Conservation (phyloP, 2,797 vertebrate genomes). For the Coreius guichenoti region DNA sequence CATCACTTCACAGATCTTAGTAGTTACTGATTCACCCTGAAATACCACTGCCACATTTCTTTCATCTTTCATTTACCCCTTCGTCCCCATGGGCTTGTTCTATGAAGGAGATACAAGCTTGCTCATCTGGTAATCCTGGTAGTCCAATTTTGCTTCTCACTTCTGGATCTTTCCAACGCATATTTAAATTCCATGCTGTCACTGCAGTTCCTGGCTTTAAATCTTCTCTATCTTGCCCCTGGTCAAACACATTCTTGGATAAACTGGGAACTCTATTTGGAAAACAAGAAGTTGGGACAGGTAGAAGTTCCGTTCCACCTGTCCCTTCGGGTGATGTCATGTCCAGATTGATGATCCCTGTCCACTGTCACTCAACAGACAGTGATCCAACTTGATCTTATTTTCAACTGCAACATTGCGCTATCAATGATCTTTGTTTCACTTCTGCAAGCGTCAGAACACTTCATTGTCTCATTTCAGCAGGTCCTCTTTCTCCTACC, state of each 20-base stretch:
- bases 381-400: conserved; percentile 14
- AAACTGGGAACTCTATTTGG: conserved; percentile 6
- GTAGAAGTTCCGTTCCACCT: not conserved
- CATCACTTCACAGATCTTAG: not conserved
- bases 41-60: not conserved
- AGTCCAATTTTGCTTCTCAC: not conserved
- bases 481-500: not conserved
- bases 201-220: not conserved
- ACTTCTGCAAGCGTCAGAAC: not conserved
- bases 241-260: conserved; percentile 10
- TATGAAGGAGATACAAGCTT: not conserved
- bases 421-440: not conserved
- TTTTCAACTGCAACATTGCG: not conserved
- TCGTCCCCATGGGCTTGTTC: not conserved
- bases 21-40: not conserved
- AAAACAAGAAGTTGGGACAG: not conserved
- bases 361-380: not conserved
- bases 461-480: not conserved
- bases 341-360: not conserved
- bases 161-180: not conserved
- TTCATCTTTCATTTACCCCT: not conserved
- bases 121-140: not conserved
- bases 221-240: not conserved
- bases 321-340: not conserved
- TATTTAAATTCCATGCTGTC: not conserved